phyloP scores from a whole-genome alignment of 2,113 vertebrate genomes.

The Hippocampus comes region DNA sequence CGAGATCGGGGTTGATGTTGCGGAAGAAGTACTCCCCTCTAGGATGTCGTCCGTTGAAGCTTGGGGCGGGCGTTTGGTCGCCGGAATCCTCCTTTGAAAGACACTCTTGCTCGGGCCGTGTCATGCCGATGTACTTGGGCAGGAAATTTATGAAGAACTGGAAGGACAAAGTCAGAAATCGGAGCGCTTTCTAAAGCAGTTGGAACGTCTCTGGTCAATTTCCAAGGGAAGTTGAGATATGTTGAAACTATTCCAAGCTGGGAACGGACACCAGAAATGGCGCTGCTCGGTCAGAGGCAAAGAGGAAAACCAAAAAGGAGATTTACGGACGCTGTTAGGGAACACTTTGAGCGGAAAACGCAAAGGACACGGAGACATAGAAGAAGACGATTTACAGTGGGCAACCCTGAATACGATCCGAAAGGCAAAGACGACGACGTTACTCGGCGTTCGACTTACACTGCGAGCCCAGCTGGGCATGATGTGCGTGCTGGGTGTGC shows the following conservation, averaged over 20 bases:
- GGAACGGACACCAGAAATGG: background rate
- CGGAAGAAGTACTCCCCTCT: slow-evolving; percentile 85
- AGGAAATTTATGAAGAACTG: slow-evolving; percentile 84
- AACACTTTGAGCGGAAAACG: too few relatives aligned
- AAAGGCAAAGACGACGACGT: background rate
- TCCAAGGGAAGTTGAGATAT: background rate
- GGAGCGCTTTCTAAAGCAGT: background rate
- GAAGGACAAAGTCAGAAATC: background rate
- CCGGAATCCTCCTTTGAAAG: slow-evolving; percentile 46
- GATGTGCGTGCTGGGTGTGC: slow-evolving; percentile 82
- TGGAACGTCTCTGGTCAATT: background rate
- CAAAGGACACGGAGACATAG: too few relatives aligned
- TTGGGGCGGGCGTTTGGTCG: slow-evolving; percentile 42
- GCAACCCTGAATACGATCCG: too few relatives aligned
- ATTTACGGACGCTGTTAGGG: too few relatives aligned
- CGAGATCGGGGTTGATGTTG: slow-evolving; percentile 79
- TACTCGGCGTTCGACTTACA: slow-evolving; percentile 58
- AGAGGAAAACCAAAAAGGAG: too few relatives aligned
- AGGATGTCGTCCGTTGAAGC: slow-evolving; percentile 55
- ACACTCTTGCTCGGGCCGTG: slow-evolving; percentile 72
- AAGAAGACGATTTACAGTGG: too few relatives aligned
- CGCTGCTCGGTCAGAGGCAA: background rate
- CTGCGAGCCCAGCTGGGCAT: slow-evolving; percentile 86
- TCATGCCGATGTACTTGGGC: slow-evolving; percentile 81
- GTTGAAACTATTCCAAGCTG: background rate